Percentiles rank a stretch among this genome's conserved stretches.
Evolutionary conservation across 2,888 invertebrate genomes (phyloP).

Genomic region (Lordiphosa andalusiaca): DNA sequence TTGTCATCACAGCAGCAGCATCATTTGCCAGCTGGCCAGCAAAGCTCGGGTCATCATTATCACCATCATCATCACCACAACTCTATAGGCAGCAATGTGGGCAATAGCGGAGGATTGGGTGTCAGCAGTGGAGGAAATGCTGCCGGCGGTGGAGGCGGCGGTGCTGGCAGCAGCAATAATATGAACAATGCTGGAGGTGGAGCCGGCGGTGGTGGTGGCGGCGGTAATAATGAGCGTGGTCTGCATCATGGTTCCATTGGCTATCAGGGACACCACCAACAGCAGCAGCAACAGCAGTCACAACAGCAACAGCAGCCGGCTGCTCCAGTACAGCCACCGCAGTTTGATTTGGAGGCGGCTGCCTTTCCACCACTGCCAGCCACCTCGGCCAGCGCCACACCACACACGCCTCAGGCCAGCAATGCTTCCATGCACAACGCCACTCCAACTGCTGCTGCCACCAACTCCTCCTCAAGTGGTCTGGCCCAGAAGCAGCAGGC

Average conservation of each 20-base stretch:
- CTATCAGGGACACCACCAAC: constrained; percentile 67
- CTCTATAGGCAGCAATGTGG: constrained; percentile 59
- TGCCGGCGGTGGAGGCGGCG: constrained; percentile 32
- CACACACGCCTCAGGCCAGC: constrained; percentile 24
- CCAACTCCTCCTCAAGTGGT: constrained; percentile 6
- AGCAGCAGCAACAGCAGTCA: constrained; percentile 71
- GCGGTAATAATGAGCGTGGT: constrained; percentile 48
- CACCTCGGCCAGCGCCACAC: constrained; percentile 45
- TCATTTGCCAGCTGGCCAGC: constrained; percentile 46
- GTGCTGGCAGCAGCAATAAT: constrained; percentile 14
- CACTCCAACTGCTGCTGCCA: constrained; percentile 20
- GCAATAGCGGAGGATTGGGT: constrained; percentile 47
- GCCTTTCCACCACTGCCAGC: constrained; percentile 91
- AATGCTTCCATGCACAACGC: constrained; percentile 46
- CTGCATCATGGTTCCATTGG: constrained; percentile 52
- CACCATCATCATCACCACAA: constrained; percentile 63
- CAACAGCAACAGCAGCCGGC: constrained; percentile 75
- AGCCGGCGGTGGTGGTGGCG: constrained; percentile 28
- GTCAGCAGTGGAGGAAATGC: constrained; percentile 17
- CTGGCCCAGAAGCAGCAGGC: constrained; percentile 33
- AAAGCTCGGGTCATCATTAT: constrained; percentile 49
- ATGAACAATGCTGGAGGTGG: constrained; percentile 11
- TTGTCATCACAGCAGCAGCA: constrained; percentile 61
- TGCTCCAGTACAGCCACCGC: constrained; percentile 81
- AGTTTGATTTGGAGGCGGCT: constrained; percentile 89